Evolutionary conservation across 1,140 invertebrate species (phyloP), one percentile per base, ranked within the genome.

Genomic region (Hypothenemus hampei): DNA sequence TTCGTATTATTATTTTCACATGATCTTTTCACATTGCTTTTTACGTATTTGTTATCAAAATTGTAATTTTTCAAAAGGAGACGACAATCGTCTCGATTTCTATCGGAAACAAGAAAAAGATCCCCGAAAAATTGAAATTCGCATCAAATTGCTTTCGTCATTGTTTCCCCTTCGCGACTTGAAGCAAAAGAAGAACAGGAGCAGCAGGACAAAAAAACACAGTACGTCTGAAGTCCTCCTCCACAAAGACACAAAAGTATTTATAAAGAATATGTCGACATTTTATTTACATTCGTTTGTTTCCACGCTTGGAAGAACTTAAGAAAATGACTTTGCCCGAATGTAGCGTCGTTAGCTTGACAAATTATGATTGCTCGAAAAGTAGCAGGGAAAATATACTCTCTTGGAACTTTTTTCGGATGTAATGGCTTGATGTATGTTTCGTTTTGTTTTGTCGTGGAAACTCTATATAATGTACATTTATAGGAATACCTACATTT

Each of bases 281-380:
- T 52, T 52, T 52, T 52, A 52, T 52, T 41, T 52, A 52, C 50
- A 52, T 52, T 52, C 33, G 50, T 52, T 51, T 51, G 39, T 52
- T 41, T 52, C 39, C 39, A 41, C 39, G 50, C 41, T 43, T 23
- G 41, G 41, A 29, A 23, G 33, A 52, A 41, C 37, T 43, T 44
- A 44, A 43, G 50, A 41, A 52, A 43, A 52, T 44, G 50, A 52
- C 50, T 52, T 52, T 43, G 24, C 39, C 35, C 39, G 50, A 44
- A 52, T 52, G 40, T 52, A 26, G 50, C 37, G 50, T 52, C 50
- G 50, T 52, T 52, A 43, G 19, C 15, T 52, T 52, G 50, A 52
- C 50, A 52, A 52, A 52, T 52, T 52, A 52, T 52, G 50, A 52
- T 52, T 52, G 33, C 50, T 26, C 37, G 33, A 52, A 52, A 52